Conservation (phyloP, 2,113 vertebrate species). For the Capreolus pygargus region DNA sequence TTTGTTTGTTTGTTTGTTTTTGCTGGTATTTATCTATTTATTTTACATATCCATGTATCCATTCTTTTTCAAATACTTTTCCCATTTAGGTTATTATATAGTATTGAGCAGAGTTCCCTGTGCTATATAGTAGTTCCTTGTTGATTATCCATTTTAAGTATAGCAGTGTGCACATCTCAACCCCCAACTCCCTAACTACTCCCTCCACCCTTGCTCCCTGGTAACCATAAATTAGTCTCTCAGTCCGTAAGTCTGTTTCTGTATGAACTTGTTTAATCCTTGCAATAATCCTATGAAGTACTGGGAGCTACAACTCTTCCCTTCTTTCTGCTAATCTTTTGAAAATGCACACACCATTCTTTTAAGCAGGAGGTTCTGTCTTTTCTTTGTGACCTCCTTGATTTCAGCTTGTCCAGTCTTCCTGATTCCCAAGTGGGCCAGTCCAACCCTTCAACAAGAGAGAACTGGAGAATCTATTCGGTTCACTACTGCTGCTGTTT, state of each 20-base stretch:
- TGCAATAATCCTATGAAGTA: neutral
- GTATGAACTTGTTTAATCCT: neutral
- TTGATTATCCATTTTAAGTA: neutral
- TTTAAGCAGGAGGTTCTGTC: neutral
- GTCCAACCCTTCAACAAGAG: neutral
- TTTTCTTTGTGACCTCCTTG: neutral
- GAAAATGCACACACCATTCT: neutral
- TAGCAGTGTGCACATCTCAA: neutral
- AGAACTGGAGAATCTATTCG: neutral
- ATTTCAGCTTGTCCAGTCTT: neutral
- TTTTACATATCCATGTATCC: neutral
- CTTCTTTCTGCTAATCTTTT: neutral
- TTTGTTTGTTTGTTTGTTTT: neutral
- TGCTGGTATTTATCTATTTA: neutral
- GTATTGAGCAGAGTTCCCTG: neutral
- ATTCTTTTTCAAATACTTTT: neutral
- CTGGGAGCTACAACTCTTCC: neutral
- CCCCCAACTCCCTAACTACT: neutral
- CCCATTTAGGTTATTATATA: neutral
- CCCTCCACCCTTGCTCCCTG: neutral
- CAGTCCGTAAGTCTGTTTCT: neutral
- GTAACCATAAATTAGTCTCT: neutral
- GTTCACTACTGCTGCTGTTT: neutral
- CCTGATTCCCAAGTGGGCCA: neutral
- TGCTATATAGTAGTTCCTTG: neutral